These are phyloP conservation scores for Heliothis peltigera DNA, from an alignment of 2,888 invertebrate genomes.

Conservation along the genomic window DNA sequence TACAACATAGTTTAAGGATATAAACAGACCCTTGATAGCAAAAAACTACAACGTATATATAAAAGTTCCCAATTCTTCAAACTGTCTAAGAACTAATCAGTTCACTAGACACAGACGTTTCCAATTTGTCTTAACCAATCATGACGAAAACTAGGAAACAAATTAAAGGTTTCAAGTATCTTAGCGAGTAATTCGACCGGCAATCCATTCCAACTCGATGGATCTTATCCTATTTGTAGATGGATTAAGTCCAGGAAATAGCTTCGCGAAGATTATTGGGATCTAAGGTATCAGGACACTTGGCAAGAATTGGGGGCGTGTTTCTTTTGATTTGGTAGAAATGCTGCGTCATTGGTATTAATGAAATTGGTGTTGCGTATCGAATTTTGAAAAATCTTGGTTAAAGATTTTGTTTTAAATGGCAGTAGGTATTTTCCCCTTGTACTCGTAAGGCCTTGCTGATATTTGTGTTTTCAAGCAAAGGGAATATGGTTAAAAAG, in stretches of 20 bases:
- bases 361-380: constrained; percentile 15
- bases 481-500: no score
- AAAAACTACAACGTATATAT: background rate
- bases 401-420: constrained; percentile 1
- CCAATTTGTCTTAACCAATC: constrained; percentile 55
- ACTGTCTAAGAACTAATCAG: constrained; percentile 30
- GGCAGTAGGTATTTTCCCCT: no score
- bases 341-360: constrained; percentile 37
- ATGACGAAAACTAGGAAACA: constrained; percentile 54
- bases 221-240: constrained; percentile 66
- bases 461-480: no score
- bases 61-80: constrained; percentile 8
- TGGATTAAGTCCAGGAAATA: constrained; percentile 65
- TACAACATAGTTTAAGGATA: no score
- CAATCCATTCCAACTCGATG: constrained; percentile 62
- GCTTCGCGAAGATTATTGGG: constrained; percentile 58
- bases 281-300: constrained; percentile 51
- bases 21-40: no score
- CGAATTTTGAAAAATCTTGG: constrained; percentile 7
- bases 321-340: constrained; percentile 29
- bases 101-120: constrained; percentile 28
- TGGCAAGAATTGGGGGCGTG: constrained; percentile 39
- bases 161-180: constrained; percentile 58
- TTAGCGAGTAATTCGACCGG: constrained; percentile 64
- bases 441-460: no score